Evolutionary conservation across 2,888 invertebrate species (phyloP), one percentile per base, ranked within the genome.

Genomic region (Choreutis nemorana): DNA sequence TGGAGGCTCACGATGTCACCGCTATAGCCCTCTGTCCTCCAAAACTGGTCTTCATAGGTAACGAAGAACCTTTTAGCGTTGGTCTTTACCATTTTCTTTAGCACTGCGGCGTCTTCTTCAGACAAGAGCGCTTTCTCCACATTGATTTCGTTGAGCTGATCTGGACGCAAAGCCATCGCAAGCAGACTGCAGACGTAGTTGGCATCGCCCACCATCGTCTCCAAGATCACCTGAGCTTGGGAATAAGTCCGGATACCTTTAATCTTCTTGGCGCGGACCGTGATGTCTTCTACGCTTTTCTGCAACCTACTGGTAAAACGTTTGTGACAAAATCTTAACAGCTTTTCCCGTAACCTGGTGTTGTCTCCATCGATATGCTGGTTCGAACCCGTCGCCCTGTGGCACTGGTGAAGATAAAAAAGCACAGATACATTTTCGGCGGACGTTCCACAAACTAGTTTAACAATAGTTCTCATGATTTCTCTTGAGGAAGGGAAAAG

Each of bases 331-430:
- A 63, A 59, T 1, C 71, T 67, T 13, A 78, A 31, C 10, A 77
- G 47, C 34, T 73, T 73, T 41, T 77, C 73, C 1, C 72, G 55
- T 31, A 68, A 46, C 23, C 57, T 65, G 1, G 56, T 63, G 32
- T 77, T 73, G 33, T 56, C 40, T 12, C 75, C 75, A 28, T 62
- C 72, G 16, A 77, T 35, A 33, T 66, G 65, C 33, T 75, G 70
- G 30, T 42, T 62, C 1, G 57, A 18, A 27, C 66, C 55, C 28
- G 55, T 61, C 1, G 63, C 61, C 42, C 73, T 58, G 31, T 65
- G 62, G 34, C 75, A 72, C 36, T 78, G 71, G 29, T 78, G 73
- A 2, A 79, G 58, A 34, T 67, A 79, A 40, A 77, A 79, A 8
- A 79, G 50, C 1, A 79, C 59, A 2, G 78, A 79, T 0, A 79